Evolutionary conservation across 2,888 invertebrate species (phyloP).

Genomic region (Leptogaster cylindrica): DNA sequence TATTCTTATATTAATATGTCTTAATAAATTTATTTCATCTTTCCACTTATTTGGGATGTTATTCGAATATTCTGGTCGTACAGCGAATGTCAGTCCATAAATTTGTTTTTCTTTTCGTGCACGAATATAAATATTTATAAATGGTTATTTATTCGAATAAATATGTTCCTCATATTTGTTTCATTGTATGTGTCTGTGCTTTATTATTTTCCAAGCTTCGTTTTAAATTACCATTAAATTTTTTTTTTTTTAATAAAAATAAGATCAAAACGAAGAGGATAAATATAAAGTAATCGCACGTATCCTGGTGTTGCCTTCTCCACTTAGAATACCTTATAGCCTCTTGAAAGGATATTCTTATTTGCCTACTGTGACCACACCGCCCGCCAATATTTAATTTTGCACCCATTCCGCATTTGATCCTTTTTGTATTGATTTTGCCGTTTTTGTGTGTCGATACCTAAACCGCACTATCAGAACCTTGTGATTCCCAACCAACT

Average conservation of each 20-base stretch:
- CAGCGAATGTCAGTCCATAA: conserved; percentile 14
- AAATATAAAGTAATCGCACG: conserved; percentile 23
- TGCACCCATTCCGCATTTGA: conserved; percentile 20
- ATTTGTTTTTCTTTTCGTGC: conserved; percentile 17
- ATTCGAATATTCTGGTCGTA: background rate
- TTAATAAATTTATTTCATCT: conserved; percentile 1
- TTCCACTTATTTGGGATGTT: conserved; percentile 7
- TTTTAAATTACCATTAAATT: conserved; percentile 8
- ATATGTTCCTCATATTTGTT: conserved; percentile 19
- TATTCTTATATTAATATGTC: conserved; percentile 6
- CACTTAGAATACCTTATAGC: background rate
- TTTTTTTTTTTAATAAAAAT: background rate
- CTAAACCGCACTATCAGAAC: conserved; percentile 62
- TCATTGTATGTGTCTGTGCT: conserved; percentile 37
- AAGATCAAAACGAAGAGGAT: background rate
- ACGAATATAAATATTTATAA: conserved; percentile 17
- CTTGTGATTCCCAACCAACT: conserved; percentile 63
- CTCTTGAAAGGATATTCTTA: conserved; percentile 2
- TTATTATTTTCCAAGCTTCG: conserved; percentile 28
- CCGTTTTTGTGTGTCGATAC: conserved; percentile 41
- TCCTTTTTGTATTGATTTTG: conserved; percentile 29
- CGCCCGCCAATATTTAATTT: conserved; percentile 8
- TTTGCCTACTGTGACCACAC: conserved; percentile 30
- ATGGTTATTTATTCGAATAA: conserved; percentile 16
- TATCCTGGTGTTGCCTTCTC: conserved; percentile 26